A percentile compares a stretch with the other conserved stretches of the same genome.
Evolutionary conservation across 92 coral and sea anemone genomes (phyloP).

Genomic region (Epizoanthus rinbou): DNA sequence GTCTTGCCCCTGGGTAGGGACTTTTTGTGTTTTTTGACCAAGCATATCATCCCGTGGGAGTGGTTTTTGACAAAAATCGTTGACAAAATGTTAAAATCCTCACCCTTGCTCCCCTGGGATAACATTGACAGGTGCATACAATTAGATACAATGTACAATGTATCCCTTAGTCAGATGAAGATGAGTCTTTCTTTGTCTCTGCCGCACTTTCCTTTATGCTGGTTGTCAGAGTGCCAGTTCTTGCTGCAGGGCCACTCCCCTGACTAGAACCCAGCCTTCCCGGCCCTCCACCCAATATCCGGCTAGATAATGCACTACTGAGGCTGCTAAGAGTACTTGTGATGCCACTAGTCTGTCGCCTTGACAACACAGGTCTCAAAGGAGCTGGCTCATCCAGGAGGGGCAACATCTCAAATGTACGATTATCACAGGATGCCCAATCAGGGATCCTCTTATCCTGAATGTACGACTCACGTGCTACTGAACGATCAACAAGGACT

Average conservation of each 20-base stretch:
- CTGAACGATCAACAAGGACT: conserved; percentile 94
- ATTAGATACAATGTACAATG: too few relatives aligned
- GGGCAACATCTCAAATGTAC: conserved; percentile 62
- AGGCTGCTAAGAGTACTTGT: conserved; percentile 86
- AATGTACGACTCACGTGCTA: conserved; percentile 73
- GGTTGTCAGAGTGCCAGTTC: conserved; percentile 4
- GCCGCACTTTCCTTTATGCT: conserved; percentile 33
- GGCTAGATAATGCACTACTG: conserved; percentile 83
- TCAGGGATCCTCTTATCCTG: conserved; percentile 91
- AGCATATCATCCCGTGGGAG: too few relatives aligned
- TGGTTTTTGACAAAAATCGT: too few relatives aligned
- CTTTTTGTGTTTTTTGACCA: too few relatives aligned
- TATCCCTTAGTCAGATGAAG: conserved; percentile 37
- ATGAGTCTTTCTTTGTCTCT: conserved; percentile 40
- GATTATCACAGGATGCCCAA: conserved; percentile 85
- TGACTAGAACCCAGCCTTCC: conserved; percentile 34
- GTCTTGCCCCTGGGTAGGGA: too few relatives aligned
- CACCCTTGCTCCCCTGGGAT: too few relatives aligned
- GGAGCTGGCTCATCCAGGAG: conserved; percentile 67
- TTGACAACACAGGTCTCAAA: conserved; percentile 77
- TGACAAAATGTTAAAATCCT: too few relatives aligned
- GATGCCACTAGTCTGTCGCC: conserved; percentile 91
- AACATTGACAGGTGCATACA: too few relatives aligned
- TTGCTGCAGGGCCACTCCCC: conserved; percentile 22
- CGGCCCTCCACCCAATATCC: conserved; percentile 72